Conservation (phyloP, 37 sponge, comb jelly and placozoan genomes). For the Oopsacas minuta region DNA sequence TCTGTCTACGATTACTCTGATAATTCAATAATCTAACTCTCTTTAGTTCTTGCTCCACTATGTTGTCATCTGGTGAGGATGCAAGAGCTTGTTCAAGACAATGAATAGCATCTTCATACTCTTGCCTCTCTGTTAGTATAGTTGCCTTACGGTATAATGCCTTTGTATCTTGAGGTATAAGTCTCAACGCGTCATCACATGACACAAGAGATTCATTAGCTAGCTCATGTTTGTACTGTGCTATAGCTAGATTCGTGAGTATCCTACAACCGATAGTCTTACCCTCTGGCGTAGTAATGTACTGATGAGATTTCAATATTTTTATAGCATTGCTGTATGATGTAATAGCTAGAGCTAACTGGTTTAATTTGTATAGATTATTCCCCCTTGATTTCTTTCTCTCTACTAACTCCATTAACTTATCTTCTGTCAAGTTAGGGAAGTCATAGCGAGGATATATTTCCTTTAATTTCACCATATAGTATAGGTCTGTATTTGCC, state of each 20-base stretch:
- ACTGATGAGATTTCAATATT: neutral
- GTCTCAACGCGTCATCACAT: neutral
- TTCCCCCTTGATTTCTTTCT: neutral
- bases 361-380: neutral
- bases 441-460: neutral
- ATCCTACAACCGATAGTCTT: neutral
- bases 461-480: neutral
- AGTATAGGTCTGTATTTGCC: neutral
- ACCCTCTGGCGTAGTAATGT: neutral
- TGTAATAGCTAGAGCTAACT: neutral
- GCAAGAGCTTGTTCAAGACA: neutral
- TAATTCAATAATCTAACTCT: neutral
- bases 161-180: neutral
- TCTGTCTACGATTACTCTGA: slow-evolving; percentile 9
- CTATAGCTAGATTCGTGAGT: neutral
- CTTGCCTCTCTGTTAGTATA: neutral
- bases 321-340: neutral
- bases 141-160: neutral
- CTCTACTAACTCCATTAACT: neutral
- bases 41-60: neutral
- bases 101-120: neutral
- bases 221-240: neutral
- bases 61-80: neutral
- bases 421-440: neutral
- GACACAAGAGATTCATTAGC: neutral